Conservation (phyloP, 1,140 invertebrate species). For the Charaxes varanes region DNA sequence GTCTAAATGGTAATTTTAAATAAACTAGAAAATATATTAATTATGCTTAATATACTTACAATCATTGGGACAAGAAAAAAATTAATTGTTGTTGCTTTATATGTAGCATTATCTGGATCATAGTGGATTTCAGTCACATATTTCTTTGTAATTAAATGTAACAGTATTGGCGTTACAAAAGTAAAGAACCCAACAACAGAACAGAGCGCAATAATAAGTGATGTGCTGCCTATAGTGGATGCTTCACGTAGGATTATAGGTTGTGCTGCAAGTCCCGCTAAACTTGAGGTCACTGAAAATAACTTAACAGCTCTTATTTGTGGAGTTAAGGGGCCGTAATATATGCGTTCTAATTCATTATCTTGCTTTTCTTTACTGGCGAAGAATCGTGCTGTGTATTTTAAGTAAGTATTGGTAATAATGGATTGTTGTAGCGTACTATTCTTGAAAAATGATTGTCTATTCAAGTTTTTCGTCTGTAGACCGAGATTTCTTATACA, state of each 20-base stretch:
- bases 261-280: constrained; percentile 80
- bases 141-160: constrained; percentile 89
- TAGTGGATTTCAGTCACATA: constrained; percentile 89
- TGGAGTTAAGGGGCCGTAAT: constrained; percentile 77
- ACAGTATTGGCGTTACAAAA: constrained; percentile 85
- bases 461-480: constrained; percentile 16
- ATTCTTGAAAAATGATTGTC: constrained; percentile 27
- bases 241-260: constrained; percentile 81
- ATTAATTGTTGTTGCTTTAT: constrained; percentile 81
- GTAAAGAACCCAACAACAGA: constrained; percentile 85
- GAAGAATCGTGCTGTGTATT: constrained; percentile 27
- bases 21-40: no score
- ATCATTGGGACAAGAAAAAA: constrained; percentile 79
- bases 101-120: constrained; percentile 77
- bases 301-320: constrained; percentile 84
- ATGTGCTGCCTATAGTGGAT: constrained; percentile 72
- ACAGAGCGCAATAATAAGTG: constrained; percentile 76
- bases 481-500: constrained; percentile 14
- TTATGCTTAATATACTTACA: constrained; percentile 62
- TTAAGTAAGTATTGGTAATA: constrained; percentile 22
- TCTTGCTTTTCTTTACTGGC: constrained; percentile 34
- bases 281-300: constrained; percentile 86
- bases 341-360: constrained; percentile 49
- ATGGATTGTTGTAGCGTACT: constrained; percentile 26
- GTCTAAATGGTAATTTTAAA: no score